Base-by-base conservation (phyloP, 1,140 invertebrate genomes). In the Drosophila kurseongensis region DNA sequence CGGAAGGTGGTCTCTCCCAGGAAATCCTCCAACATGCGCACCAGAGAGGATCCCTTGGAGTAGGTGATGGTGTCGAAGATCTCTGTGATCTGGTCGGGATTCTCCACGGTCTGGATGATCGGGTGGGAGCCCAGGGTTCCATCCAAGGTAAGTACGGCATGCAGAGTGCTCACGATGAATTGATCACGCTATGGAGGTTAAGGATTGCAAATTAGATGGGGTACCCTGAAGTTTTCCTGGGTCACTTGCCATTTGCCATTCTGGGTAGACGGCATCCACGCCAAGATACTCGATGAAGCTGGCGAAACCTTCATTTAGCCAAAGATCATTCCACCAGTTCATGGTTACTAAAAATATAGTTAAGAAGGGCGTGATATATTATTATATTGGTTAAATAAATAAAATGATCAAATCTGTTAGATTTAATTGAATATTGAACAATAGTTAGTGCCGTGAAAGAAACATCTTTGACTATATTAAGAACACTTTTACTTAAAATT, bases 31-130 rank as follows among this genome's bases (percentile, higher is more conserved):
- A 99, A 93, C 98, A 99, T 99, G 51, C 98, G 93, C 38, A 99
- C 94, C 13, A 99, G 93, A 14, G 97, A 96, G 0, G 97, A 95
- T 48, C 98, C 98, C 96, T 99, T 99, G 62, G 95, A 95, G 91
- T 99, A 99, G 5, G 97, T 97, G 79, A 99, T 99, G 0, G 94
- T 93, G 92, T 99, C 98, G 92, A 99, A 99, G 59, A 98, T 96
- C 67, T 97, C 96, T 0, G 96, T 97, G 50, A 99, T 98, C 93
- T 99, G 95, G 92, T 98, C 96, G 1, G 98, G 97, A 86, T 97
- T 96, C 44, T 93, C 94, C 10, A 98, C 97, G 8, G 93, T 94
- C 92, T 97, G 96, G 18, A 98, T 95, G 65, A 98, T 98, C 0
- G 97, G 97, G 93, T 98, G 97, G 5, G 97, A 97, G 77, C 96